Percentiles rank a stretch among this genome's conserved stretches.
Conservation (phyloP, 2,797 vertebrate species). For the Streptopelia turtur region DNA sequence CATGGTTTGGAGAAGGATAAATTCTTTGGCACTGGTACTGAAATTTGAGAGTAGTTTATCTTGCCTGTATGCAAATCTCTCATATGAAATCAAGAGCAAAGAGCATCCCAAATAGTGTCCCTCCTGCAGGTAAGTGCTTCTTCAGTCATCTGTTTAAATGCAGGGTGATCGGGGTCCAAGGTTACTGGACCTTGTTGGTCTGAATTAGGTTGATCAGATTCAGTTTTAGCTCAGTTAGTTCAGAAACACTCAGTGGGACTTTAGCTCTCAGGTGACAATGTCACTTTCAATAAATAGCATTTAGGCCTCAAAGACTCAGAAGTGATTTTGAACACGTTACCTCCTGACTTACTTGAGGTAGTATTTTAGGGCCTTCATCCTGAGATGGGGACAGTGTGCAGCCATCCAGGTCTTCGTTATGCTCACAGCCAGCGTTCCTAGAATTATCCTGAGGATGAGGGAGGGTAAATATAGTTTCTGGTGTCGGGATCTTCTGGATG, state of each 20-base stretch:
- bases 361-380: neutral
- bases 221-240: neutral
- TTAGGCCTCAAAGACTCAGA: neutral
- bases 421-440: rapidly evolving
- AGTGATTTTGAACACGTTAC: neutral
- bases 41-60: constrained; percentile 12
- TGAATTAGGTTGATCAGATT: neutral
- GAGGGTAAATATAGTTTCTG: neutral
- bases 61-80: neutral
- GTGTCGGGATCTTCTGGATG: neutral
- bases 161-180: neutral
- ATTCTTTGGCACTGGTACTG: neutral
- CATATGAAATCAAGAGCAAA: neutral
- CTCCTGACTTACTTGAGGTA: neutral
- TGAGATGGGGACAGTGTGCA: neutral
- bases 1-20: constrained; percentile 13
- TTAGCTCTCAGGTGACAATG: neutral
- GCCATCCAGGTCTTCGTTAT: neutral
- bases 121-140: neutral
- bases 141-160: neutral
- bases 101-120: neutral
- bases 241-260: neutral
- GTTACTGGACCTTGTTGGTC: neutral
- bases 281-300: neutral
- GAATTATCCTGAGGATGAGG: neutral